Evolutionary conservation across 2,888 invertebrate species (phyloP), one percentile per base, ranked within the genome.

Genomic region (Bruchidius siliquastri): DNA sequence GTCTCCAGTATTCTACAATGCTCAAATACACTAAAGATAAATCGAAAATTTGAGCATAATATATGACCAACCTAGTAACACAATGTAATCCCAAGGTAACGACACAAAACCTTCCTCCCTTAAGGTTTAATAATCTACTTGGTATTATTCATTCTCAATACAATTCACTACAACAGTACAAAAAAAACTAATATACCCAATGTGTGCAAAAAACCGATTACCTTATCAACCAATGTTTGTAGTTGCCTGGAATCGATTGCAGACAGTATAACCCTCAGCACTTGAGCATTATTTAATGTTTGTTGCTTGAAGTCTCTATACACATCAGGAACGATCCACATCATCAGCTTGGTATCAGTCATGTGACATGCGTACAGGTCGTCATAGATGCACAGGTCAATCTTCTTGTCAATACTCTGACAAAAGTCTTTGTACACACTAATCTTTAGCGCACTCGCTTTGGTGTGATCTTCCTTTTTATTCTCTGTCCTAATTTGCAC

Each of bases 271-370:
- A 96, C 90, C 84, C 96, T 94, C 79, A 99, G 88, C 77, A 99
- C 88, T 83, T 96, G 94, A 76, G 94, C 91, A 86, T 97, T 96
- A 80, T 97, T 97, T 78, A 96, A 90, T 69, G 95, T 93, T 82
- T 93, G 92, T 80, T 93, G 92, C 83, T 95, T 94, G 86, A 96
- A 98, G 87, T 95, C 96, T 83, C 93, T 91, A 87, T 96, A 98
- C 76, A 98, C 90, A 85, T 97, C 97, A 71, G 98, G 97, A 85
- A 98, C 91, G 81, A 99, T 89, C 92, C 95, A 98, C 83, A 96
- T 93, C 86, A 98, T 92, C 85, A 98, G 90, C 83, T 93, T 91
- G 71, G 95, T 92, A 88, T 97, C 97, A 85, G 93, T 94, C 85
- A 96, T 93, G 86, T 97, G 96, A 85, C 97, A 95, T 77, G 93